Evolutionary conservation across 1,140 invertebrate genomes (phyloP).

Genomic region (Holotrichia oblita): DNA sequence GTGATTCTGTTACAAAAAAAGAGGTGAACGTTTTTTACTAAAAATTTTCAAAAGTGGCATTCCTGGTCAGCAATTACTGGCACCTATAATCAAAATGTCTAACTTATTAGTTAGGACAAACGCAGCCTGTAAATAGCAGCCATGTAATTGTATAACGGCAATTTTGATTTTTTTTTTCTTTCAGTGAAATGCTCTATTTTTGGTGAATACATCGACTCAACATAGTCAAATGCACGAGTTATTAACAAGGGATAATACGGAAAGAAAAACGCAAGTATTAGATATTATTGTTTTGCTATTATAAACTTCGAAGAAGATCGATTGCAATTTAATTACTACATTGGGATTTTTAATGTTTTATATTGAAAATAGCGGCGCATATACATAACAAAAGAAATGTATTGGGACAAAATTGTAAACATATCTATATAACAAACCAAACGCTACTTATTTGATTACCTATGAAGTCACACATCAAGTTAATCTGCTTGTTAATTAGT

Average conservation of each 20-base stretch:
- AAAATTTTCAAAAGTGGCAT: constrained; percentile 73
- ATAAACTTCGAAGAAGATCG: too few species aligned
- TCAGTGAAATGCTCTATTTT: constrained; percentile 86
- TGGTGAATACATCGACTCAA: constrained; percentile 81
- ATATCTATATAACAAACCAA: too few species aligned
- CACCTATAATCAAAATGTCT: constrained; percentile 79
- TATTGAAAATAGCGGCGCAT: too few species aligned
- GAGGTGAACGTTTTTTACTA: constrained; percentile 84
- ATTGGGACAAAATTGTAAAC: too few species aligned
- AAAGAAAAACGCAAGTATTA: constrained; percentile 79
- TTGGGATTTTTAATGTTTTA: too few species aligned
- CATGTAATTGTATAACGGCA: constrained; percentile 1
- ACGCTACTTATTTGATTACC: too few species aligned
- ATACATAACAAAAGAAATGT: too few species aligned
- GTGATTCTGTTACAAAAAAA: constrained; percentile 89
- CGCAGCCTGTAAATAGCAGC: constrained; percentile 74
- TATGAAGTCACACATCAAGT: too few species aligned
- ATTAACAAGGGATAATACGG: constrained; percentile 78
- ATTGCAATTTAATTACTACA: too few species aligned
- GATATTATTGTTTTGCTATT: neutral
- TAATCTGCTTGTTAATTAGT: too few species aligned
- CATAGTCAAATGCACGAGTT: constrained; percentile 90
- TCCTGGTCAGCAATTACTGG: constrained; percentile 58
- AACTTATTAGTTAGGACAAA: constrained; percentile 79
- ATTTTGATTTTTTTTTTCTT: constrained; percentile 58